Percentiles rank a stretch among this genome's conserved stretches.
Evolutionary conservation across 2,113 vertebrate genomes (phyloP).

Genomic region (Thunnus maccoyii): DNA sequence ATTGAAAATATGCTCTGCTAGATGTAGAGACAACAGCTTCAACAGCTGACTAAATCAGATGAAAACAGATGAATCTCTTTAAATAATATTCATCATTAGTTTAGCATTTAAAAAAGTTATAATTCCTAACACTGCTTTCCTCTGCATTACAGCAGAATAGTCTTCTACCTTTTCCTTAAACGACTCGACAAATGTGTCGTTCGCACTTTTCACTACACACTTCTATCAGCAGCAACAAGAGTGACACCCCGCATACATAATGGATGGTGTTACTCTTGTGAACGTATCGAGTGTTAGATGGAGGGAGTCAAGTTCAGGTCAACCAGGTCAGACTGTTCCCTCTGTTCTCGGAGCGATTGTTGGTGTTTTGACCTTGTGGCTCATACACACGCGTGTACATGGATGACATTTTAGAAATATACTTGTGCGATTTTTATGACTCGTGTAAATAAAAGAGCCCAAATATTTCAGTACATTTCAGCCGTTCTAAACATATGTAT

Average conservation of each 20-base stretch:
- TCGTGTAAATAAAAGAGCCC: too few relatives aligned
- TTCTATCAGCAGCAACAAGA: conserved; percentile 27
- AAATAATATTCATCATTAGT: too few relatives aligned
- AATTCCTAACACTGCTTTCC: not conserved
- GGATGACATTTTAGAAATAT: not conserved
- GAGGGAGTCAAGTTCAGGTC: conserved; percentile 67
- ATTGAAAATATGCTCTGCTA: not conserved
- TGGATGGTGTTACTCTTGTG: conserved; percentile 53
- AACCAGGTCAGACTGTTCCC: conserved; percentile 38
- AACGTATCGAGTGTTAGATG: conserved; percentile 50
- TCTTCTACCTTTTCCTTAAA: not conserved
- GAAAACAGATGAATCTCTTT: too few relatives aligned
- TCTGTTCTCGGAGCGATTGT: conserved; percentile 17
- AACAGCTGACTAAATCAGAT: not conserved
- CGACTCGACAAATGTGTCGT: conserved; percentile 1
- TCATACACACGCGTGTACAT: not conserved
- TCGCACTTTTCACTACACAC: conserved; percentile 37
- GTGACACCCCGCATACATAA: conserved; percentile 52
- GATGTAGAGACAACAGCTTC: too few relatives aligned
- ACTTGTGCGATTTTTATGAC: not conserved
- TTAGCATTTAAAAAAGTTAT: not conserved
- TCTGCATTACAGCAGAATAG: not conserved
- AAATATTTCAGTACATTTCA: not conserved
- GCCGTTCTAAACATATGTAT: not conserved
- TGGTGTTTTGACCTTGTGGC: conserved; percentile 25